phyloP scores from a whole-genome alignment of 2,888 invertebrate genomes.

The Mesorhabditis spiculigera region DNA sequence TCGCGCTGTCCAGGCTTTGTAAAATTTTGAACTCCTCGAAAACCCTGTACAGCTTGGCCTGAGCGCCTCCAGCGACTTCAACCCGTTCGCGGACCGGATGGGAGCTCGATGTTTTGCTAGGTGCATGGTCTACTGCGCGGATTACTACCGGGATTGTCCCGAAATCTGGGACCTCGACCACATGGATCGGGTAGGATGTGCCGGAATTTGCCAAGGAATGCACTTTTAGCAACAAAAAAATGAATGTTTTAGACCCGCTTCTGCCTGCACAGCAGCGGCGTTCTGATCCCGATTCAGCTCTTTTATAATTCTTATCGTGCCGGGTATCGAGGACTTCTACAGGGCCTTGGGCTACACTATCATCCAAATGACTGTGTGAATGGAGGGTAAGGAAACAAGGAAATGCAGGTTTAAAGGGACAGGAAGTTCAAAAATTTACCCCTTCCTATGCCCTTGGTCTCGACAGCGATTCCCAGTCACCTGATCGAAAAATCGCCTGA shows the following conservation, averaged over 20 bases:
- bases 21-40: too few species aligned
- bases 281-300: not conserved
- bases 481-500: too few species aligned
- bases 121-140: not conserved
- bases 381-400: too few species aligned
- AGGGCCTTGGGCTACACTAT: not conserved
- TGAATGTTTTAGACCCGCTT: not conserved
- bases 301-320: not conserved
- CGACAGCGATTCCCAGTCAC: too few species aligned
- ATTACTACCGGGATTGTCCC: not conserved
- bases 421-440: too few species aligned
- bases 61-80: not conserved
- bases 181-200: not conserved
- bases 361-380: too few species aligned
- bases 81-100: not conserved
- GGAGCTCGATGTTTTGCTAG: conserved; percentile 1
- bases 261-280: not conserved
- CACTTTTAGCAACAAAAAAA: too few species aligned
- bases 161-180: not conserved
- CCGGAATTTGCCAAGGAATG: too few species aligned
- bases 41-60: not conserved
- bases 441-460: too few species aligned
- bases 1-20: not conserved
- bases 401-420: too few species aligned
- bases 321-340: not conserved